These are phyloP conservation scores for Synergus gifuensis DNA, from an alignment of 2,888 invertebrate genomes.

Conservation along the genomic window DNA sequence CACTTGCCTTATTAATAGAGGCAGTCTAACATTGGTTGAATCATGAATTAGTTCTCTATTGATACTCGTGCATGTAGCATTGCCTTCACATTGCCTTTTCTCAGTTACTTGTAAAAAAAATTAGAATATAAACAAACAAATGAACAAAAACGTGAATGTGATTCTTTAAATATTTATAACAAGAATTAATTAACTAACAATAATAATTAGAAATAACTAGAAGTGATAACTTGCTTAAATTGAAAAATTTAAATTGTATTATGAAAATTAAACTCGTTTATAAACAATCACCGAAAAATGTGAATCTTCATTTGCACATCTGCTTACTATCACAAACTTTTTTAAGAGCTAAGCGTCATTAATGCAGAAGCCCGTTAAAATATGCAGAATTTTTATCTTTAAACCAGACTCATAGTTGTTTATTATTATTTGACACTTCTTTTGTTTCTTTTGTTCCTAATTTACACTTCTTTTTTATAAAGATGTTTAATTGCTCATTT, in stretches of 20 bases:
- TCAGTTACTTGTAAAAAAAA: background rate
- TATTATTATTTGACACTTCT: background rate
- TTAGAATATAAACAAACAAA: background rate
- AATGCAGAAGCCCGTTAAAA: conserved; percentile 15
- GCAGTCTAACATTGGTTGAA: conserved; percentile 56
- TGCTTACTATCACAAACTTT: conserved; percentile 19
- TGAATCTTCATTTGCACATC: conserved; percentile 20
- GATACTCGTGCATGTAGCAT: conserved; percentile 55
- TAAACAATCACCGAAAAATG: conserved; percentile 22
- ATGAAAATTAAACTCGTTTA: background rate
- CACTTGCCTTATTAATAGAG: conserved; percentile 56
- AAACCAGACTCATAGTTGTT: background rate
- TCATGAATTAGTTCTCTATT: conserved; percentile 59
- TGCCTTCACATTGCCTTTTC: conserved; percentile 22
- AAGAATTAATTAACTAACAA: background rate
- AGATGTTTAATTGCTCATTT: background rate
- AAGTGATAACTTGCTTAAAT: background rate
- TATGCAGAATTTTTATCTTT: conserved; percentile 19
- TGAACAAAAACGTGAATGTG: background rate
- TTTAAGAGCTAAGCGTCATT: conserved; percentile 11
- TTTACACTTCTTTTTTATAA: background rate
- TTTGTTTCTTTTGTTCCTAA: background rate
- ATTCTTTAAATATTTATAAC: background rate
- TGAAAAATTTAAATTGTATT: background rate
- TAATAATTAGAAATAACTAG: too few relatives aligned